Conservation (phyloP, 1,140 invertebrate species). For the Pseudomyrmex flavicornis region DNA sequence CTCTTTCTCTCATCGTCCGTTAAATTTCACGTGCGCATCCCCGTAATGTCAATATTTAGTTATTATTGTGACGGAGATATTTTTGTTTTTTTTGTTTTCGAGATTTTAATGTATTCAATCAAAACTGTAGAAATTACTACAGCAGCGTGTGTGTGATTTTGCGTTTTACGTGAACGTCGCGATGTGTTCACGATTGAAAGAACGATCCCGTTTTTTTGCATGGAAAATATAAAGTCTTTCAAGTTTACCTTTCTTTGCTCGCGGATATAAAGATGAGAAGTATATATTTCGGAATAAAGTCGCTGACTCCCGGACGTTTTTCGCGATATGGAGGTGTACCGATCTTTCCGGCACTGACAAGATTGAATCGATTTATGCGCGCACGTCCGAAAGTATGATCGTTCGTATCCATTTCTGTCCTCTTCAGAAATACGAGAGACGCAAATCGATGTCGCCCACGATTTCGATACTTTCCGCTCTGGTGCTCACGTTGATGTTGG, state of each 20-base stretch:
- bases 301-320: not conserved
- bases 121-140: too few relatives aligned
- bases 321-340: not conserved
- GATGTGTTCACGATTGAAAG: not conserved
- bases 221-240: not conserved
- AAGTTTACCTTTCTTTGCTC: too few relatives aligned
- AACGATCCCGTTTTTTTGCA: not conserved
- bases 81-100: too few relatives aligned
- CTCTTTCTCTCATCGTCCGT: not conserved
- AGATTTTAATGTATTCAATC: too few relatives aligned
- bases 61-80: not conserved
- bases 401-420: slow-evolving; percentile 51
- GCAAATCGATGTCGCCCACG: slow-evolving; percentile 64
- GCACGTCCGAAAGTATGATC: slow-evolving; percentile 44
- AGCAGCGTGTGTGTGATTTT: not conserved
- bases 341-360: not conserved
- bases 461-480: slow-evolving; percentile 54
- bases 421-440: slow-evolving; percentile 27
- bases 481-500: slow-evolving; percentile 46
- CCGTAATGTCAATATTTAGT: not conserved
- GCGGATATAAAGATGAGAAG: too few relatives aligned
- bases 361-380: slow-evolving; percentile 47
- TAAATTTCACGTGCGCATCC: not conserved
- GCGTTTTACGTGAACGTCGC: too few relatives aligned
- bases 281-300: too few relatives aligned